Conservation (phyloP, 2,113 vertebrate species). For the Triplophysa siluroides region DNA sequence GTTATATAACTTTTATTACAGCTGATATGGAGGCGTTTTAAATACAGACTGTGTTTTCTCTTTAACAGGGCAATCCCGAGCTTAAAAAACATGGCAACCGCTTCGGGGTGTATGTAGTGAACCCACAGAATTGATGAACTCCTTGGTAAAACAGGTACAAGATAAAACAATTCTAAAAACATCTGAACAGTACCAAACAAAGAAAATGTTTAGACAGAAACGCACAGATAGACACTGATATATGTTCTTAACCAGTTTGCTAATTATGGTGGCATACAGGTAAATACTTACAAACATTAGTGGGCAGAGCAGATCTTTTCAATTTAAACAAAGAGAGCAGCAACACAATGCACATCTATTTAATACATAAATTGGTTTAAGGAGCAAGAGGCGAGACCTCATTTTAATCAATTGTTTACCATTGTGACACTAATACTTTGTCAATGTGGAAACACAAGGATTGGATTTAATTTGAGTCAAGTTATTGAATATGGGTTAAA, state of each 20-base stretch:
- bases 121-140: conserved; percentile 53
- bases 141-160: conserved; percentile 38
- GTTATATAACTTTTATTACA: neutral
- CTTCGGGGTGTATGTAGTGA: conserved; percentile 62
- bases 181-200: neutral
- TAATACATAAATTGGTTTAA: neutral
- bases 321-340: conserved; percentile 27
- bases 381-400: neutral
- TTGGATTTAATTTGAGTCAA: conserved; percentile 10
- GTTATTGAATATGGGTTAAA: conserved; percentile 25
- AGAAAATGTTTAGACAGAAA: neutral
- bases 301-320: conserved; percentile 4
- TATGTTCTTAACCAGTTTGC: neutral
- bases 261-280: neutral
- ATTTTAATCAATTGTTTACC: neutral
- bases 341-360: conserved; percentile 17
- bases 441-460: conserved; percentile 4
- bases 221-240: too few species aligned
- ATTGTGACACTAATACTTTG: conserved; percentile 11
- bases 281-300: neutral
- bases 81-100: conserved; percentile 46
- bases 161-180: neutral
- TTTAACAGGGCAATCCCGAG: conserved; percentile 49
- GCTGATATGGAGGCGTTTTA: neutral
- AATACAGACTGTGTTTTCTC: neutral